Base-by-base conservation (phyloP, 2,888 invertebrate genomes). In the Philhelius pedissequus region DNA sequence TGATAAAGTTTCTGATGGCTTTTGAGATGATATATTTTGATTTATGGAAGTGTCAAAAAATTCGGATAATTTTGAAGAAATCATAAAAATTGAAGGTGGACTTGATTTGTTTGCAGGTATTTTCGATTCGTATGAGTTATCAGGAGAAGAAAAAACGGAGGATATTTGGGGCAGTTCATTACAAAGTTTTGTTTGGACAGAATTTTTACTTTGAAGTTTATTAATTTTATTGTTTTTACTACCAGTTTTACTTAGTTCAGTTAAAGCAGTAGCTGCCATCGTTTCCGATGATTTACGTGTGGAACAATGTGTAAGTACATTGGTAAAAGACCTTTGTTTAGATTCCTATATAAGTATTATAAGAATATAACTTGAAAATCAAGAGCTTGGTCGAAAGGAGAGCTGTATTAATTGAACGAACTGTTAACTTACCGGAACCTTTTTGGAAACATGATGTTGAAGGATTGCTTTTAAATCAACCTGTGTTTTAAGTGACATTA, bases 401-500 rank as follows among this genome's bases (percentile, higher is more conserved):
- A n/a, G n/a, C n/a, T n/a, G n/a, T n/a, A n/a, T n/a, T n/a, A n/a
- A n/a, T n/a, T n/a, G n/a, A n/a, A 18, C 8, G 5, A 11, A 20
- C 11, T 45, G 0, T 11, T 13, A 40, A 78, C 83, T 80, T 71
- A 84, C 84, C 80, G 66, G 66, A 56, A 45, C 86, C 87, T 88
- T 93, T 89, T 94, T 94, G 90, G 92, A 93, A 87, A 93, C 92
- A 91, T 94, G 94, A 92, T 94, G 95, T 88, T 94, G 94, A 89
- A 96, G 92, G 93, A 95, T 96, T 92, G 95, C 94, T 92, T 95
- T 94, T 90, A 96, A 93, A 87, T 95, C 93, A 89, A 94, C 93
- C 91, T 96, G 95, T 56, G 96, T 94, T 91, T 95, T 95, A 88
- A 94, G 94, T 89, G 96, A 95, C 87, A 94, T 93, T 90, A 95